phyloP scores from a whole-genome alignment of 2,113 vertebrate genomes.

The Malurus melanocephalus region DNA sequence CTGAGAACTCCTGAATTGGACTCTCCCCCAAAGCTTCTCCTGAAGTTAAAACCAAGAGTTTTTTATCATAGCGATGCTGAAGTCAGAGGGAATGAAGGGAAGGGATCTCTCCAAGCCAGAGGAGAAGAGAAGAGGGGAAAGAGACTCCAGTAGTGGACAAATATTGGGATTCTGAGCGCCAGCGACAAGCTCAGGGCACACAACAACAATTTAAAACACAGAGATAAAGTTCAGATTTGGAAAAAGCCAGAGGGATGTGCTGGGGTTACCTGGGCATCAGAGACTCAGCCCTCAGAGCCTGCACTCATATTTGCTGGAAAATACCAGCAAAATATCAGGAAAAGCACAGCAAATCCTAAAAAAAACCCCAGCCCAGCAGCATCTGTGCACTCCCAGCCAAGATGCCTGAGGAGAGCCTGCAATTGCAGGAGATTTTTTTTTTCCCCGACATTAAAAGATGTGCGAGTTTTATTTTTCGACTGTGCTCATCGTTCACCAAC shows the following conservation, averaged over 20 bases:
- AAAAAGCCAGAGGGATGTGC: accelerated
- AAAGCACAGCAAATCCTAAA: neutral
- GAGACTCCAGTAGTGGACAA: accelerated
- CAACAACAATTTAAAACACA: neutral
- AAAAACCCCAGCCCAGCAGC: neutral
- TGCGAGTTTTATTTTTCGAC: neutral
- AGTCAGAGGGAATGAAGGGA: accelerated
- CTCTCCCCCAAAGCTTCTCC: neutral
- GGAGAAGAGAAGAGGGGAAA: neutral
- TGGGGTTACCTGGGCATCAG: neutral
- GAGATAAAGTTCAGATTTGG: neutral
- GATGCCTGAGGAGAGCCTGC: neutral
- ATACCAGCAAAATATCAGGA: neutral
- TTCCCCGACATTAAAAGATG: neutral
- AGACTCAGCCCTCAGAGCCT: neutral
- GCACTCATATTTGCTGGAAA: neutral
- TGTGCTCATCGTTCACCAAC: neutral
- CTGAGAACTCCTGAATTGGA: neutral
- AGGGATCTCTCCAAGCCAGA: neutral
- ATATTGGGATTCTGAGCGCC: neutral
- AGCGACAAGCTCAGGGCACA: neutral
- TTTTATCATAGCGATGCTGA: neutral
- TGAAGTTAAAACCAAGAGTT: neutral
- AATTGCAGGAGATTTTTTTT: neutral
- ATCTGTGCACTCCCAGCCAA: neutral